A percentile compares a stretch with the other conserved stretches of the same genome.
These are phyloP conservation scores for Anoura caudifer DNA, from an alignment of 2,113 vertebrate genomes.

Conservation along the genomic window DNA sequence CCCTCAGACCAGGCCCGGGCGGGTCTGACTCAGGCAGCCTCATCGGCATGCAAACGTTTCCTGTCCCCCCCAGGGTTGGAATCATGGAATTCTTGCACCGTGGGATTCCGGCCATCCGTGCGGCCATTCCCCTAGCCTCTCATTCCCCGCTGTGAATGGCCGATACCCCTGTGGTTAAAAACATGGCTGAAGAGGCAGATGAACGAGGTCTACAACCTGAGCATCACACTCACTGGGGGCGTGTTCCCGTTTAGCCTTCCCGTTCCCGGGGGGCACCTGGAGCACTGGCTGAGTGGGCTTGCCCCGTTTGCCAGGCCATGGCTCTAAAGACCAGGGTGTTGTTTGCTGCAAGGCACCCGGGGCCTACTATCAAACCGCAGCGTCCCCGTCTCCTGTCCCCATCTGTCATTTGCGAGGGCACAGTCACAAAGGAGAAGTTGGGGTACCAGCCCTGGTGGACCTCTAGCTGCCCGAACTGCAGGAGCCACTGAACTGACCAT, in stretches of 20 bases:
- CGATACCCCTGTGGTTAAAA: not conserved
- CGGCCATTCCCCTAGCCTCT: not conserved
- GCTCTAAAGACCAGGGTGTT: not conserved
- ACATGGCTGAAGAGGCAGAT: not conserved
- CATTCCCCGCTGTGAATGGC: not conserved
- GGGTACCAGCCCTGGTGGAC: rapidly evolving
- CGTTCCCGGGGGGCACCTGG: rapidly evolving
- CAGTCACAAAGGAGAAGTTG: not conserved
- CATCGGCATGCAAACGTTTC: not conserved
- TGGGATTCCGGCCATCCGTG: not conserved
- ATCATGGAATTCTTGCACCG: not conserved
- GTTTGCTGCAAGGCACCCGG: not conserved
- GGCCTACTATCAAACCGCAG: not conserved
- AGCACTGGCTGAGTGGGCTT: no score
- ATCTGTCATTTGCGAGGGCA: not conserved
- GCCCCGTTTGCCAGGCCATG: not conserved
- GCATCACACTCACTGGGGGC: not conserved
- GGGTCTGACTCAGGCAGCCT: not conserved
- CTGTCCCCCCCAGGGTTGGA: not conserved
- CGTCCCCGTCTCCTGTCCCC: not conserved
- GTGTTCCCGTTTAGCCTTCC: rapidly evolving
- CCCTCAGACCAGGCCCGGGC: no score
- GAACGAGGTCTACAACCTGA: not conserved
- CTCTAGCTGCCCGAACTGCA: not conserved
- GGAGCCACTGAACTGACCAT: not conserved